Evolutionary conservation across 2,888 invertebrate genomes (phyloP), one percentile per base, ranked within the genome.

Genomic region (Hanleya hanleyi): DNA sequence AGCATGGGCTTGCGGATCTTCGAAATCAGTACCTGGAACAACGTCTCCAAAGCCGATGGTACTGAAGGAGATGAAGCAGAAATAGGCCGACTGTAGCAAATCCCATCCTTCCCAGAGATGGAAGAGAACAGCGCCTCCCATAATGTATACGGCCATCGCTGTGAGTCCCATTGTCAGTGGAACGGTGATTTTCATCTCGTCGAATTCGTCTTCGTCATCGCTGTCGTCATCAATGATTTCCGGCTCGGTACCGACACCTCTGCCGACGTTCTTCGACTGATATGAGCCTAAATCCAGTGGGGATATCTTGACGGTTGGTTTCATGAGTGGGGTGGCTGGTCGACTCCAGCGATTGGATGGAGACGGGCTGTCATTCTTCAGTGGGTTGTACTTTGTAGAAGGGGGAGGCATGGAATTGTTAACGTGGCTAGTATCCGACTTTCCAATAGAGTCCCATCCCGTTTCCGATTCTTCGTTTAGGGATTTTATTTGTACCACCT

Each of bases 41-140:
- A 87, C 85, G 77, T 90, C 90, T 26, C 90, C 90, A 67, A 90
- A 90, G 5, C 90, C 90, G 51, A 90, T 90, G 66, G 90, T 90
- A 66, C 86, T 84, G 66, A 91, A 85, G 9, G 91, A 90, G 71
- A 90, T 88, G 78, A 90, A 90, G 80, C 90, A 90, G 83, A 90
- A 91, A 79, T 91, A 91, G 29, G 89, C 86, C 3, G 89, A 85
- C 74, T 89, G 86, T 6, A 87, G 77, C 78, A 83, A 82, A 50
- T 86, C 85, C 90, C 89, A 90, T 4, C 84, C 84, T 77, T 91
- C 91, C 89, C 90, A 90, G 36, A 87, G 81, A 7, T 86, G 86
- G 77, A 91, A 91, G 51, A 91, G 81, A 33, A 89, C 79, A 5
- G 89, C 87, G 5, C 91, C 91, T 61, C 86, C 84, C 73, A 89